Percentiles rank a stretch among this genome's conserved stretches.
phyloP scores from a whole-genome alignment of 2,888 invertebrate species.

The Volucella inflata region DNA sequence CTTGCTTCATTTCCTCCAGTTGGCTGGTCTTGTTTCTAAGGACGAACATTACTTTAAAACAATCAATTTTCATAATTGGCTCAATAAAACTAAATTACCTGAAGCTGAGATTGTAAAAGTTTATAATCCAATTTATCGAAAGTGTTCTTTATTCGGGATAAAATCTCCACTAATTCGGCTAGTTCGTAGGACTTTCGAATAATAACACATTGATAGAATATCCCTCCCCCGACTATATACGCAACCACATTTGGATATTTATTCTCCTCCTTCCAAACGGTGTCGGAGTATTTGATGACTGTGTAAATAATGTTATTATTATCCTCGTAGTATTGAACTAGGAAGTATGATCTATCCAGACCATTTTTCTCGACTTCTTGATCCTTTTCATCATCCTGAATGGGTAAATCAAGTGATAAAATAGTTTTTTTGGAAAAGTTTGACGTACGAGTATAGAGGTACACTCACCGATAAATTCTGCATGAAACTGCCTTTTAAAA shows the following conservation, averaged over 20 bases:
- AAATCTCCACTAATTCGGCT: conserved; percentile 42
- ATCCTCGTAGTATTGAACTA: conserved; percentile 79
- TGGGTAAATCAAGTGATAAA: background rate
- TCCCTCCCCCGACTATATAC: conserved; percentile 76
- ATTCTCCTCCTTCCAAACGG: conserved; percentile 78
- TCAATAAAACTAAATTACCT: background rate
- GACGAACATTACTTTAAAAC: background rate
- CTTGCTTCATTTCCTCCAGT: background rate
- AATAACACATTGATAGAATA: conserved; percentile 78
- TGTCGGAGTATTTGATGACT: conserved; percentile 76
- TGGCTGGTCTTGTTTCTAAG: background rate
- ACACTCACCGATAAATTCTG: background rate
- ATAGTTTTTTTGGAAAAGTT: background rate
- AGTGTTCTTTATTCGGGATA: background rate
- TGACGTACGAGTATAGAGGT: background rate
- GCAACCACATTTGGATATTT: conserved; percentile 78
- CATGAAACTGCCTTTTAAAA: background rate
- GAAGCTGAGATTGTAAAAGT: background rate
- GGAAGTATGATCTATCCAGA: conserved; percentile 77
- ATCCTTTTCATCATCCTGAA: conserved; percentile 39
- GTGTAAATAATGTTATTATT: conserved; percentile 77
- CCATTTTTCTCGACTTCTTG: conserved; percentile 18
- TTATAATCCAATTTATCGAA: conserved; percentile 29
- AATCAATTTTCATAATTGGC: background rate
- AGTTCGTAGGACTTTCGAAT: conserved; percentile 76